Percentiles rank a stretch among this genome's conserved stretches.
These are phyloP conservation scores for Leptopterna dolabrata DNA, from an alignment of 2,888 invertebrate genomes.

Conservation along the genomic window DNA sequence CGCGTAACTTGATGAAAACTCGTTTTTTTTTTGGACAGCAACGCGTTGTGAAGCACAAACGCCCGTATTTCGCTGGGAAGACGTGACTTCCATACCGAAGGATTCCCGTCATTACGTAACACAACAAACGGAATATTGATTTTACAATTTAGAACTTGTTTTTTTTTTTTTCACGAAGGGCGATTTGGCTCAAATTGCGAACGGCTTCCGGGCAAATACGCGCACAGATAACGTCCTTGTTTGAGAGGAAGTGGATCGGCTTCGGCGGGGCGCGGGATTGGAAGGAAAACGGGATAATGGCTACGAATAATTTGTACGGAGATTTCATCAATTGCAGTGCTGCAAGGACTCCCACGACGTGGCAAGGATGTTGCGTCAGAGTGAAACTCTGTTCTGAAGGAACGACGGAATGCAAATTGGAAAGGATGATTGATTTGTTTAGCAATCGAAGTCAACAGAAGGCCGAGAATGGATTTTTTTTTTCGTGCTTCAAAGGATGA, in stretches of 20 bases:
- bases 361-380: background rate
- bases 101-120: background rate
- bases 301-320: background rate
- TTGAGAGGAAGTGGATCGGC: background rate
- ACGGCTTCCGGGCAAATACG: too few species aligned
- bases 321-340: background rate
- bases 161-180: background rate
- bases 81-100: background rate
- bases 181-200: too few species aligned
- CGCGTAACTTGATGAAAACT: background rate
- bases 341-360: background rate
- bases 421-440: background rate
- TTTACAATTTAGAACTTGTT: background rate
- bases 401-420: background rate
- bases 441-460: background rate
- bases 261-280: background rate
- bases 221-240: background rate
- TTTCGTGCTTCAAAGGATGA: background rate
- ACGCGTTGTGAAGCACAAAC: background rate
- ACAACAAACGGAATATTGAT: background rate
- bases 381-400: background rate
- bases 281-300: background rate
- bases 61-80: background rate
- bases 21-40: background rate
- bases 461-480: background rate